phyloP scores from a whole-genome alignment of 2,888 invertebrate species.

The Oligia strigilis region DNA sequence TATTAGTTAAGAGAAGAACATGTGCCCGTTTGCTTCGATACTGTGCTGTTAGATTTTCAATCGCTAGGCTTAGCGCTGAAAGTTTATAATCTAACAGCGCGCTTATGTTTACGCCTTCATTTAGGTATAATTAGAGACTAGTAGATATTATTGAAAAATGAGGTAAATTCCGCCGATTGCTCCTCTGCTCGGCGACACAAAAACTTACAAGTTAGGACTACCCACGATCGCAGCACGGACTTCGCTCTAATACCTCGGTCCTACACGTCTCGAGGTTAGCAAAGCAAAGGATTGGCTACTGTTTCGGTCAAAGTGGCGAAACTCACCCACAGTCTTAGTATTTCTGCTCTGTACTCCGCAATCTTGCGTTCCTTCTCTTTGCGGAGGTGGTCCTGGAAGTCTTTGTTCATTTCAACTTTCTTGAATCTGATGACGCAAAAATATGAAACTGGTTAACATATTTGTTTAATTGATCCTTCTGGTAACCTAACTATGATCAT shows the following conservation, averaged over 20 bases:
- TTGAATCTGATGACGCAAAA: slow-evolving; percentile 82
- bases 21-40: neutral
- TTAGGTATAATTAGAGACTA: too few species aligned
- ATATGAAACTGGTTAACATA: neutral
- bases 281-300: neutral
- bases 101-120: too few species aligned
- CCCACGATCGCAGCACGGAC: neutral
- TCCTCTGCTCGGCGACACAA: too few species aligned
- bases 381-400: slow-evolving; percentile 81
- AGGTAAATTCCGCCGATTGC: neutral
- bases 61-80: neutral
- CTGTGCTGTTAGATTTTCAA: neutral
- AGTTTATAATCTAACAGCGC: neutral
- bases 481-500: neutral
- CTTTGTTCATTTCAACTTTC: slow-evolving; percentile 85
- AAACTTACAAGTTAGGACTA: neutral
- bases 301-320: neutral
- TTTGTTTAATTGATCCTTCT: neutral
- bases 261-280: neutral
- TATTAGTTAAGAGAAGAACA: neutral
- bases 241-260: neutral
- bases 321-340: slow-evolving; percentile 87
- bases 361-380: slow-evolving; percentile 82
- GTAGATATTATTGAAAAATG: too few species aligned
- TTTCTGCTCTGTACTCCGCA: slow-evolving; percentile 83